A percentile compares a stretch with the other conserved stretches of the same genome.
These are phyloP conservation scores for Poecilia gillii DNA, from an alignment of 2,797 vertebrate species.

Conservation along the genomic window DNA sequence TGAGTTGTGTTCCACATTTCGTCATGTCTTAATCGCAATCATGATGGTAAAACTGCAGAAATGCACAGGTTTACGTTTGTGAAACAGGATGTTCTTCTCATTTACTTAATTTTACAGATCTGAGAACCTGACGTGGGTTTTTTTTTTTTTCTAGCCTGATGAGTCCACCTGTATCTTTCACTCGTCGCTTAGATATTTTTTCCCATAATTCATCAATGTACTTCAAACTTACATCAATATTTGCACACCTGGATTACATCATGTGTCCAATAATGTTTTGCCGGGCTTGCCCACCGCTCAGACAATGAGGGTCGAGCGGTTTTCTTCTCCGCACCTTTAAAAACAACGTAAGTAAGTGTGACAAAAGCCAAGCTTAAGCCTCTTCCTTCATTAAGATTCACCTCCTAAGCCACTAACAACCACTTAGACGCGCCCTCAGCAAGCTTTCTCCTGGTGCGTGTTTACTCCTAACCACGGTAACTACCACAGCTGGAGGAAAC, in stretches of 20 bases:
- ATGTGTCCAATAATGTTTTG: conserved; percentile 4
- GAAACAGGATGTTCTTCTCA: background rate
- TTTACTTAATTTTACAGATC: background rate
- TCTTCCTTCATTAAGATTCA: conserved; percentile 64
- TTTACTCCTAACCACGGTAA: conserved; percentile 48
- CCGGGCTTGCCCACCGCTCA: background rate
- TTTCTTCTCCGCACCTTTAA: conserved; percentile 34
- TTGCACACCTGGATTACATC: conserved; percentile 8
- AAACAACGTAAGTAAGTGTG: conserved; percentile 27
- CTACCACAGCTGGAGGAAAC: conserved; percentile 58
- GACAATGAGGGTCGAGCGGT: conserved; percentile 35
- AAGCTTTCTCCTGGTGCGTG: conserved; percentile 40
- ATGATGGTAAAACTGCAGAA: background rate
- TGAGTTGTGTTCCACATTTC: background rate
- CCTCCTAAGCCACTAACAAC: conserved; percentile 70
- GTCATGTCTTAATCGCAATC: background rate
- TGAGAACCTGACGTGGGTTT: background rate
- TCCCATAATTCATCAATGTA: background rate
- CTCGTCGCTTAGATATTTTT: background rate
- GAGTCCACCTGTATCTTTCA: background rate
- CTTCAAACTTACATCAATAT: background rate
- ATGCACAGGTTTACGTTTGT: background rate
- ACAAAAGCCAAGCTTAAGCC: conserved; percentile 50
- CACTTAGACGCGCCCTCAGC: conserved; percentile 43
- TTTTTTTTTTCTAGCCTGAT: background rate